Evolutionary conservation across 2,888 invertebrate genomes (phyloP).

Genomic region (Plagodis dolabraria): DNA sequence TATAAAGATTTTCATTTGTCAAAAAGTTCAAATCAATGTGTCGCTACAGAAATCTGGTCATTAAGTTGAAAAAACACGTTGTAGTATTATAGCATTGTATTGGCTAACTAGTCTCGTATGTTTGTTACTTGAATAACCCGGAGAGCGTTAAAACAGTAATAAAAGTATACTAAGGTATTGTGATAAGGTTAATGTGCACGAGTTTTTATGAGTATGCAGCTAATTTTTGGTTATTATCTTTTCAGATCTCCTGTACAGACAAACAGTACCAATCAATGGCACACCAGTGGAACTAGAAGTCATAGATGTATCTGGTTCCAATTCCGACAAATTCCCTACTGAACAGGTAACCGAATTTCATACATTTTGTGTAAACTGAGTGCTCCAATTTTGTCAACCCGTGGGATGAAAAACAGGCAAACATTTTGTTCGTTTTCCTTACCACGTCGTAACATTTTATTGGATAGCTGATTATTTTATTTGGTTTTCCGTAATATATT

Average conservation of each 20-base stretch:
- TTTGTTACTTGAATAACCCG: too few species aligned
- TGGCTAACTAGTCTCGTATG: too few species aligned
- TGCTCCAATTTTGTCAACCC: conserved; percentile 5
- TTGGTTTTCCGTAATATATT: background rate
- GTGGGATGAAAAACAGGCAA: conserved; percentile 9
- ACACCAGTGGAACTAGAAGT: conserved; percentile 90
- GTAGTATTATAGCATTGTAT: too few species aligned
- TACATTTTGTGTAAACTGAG: conserved; percentile 1
- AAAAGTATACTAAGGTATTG: too few species aligned
- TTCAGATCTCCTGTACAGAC: conserved; percentile 91
- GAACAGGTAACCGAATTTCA: conserved; percentile 75
- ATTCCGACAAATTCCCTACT: conserved; percentile 86
- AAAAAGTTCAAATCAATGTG: too few species aligned
- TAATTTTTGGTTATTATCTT: conserved; percentile 42
- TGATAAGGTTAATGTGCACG: too few species aligned
- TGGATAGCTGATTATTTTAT: conserved; percentile 11
- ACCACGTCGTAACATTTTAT: conserved; percentile 10
- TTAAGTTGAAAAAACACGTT: too few species aligned
- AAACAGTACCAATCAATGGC: conserved; percentile 89
- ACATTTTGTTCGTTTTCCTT: conserved; percentile 6
- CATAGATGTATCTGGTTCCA: conserved; percentile 90
- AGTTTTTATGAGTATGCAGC: too few species aligned
- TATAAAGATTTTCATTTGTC: too few species aligned
- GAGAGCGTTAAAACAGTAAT: too few species aligned
- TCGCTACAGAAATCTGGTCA: too few species aligned